Evolutionary conservation across 2,113 vertebrate genomes (phyloP).

Genomic region (Paedocypris sp.): DNA sequence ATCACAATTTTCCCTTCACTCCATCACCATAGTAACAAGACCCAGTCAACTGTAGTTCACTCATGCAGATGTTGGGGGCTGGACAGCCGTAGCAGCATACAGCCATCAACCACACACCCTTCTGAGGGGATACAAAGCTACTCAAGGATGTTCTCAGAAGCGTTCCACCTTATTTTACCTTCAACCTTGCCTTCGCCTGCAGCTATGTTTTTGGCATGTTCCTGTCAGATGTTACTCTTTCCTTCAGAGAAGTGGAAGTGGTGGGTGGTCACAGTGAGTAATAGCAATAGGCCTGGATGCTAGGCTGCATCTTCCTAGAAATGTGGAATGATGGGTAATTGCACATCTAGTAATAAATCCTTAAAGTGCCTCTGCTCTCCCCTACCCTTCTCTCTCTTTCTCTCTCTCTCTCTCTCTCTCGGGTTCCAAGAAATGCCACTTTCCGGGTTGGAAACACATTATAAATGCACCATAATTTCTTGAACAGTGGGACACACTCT

Average conservation of each 20-base stretch:
- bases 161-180: not conserved
- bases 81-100: not conserved
- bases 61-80: constrained; percentile 1
- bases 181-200: not conserved
- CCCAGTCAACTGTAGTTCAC: constrained; percentile 9
- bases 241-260: not conserved
- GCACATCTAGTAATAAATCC: constrained; percentile 14
- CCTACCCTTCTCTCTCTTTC: not conserved
- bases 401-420: not conserved
- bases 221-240: not conserved
- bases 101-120: not conserved
- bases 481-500: constrained; percentile 7
- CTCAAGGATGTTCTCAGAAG: not conserved
- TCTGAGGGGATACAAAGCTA: not conserved
- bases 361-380: constrained; percentile 12
- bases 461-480: constrained; percentile 30
- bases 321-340: constrained; percentile 21
- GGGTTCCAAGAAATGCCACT: not conserved
- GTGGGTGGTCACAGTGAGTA: not conserved
- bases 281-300: not conserved
- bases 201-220: not conserved
- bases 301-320: constrained; percentile 1
- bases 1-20: not conserved
- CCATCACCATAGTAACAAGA: constrained; percentile 3
- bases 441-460: constrained; percentile 21